These are phyloP conservation scores for Marronus borbonicus DNA, from an alignment of 2,888 invertebrate genomes.

Conservation along the genomic window DNA sequence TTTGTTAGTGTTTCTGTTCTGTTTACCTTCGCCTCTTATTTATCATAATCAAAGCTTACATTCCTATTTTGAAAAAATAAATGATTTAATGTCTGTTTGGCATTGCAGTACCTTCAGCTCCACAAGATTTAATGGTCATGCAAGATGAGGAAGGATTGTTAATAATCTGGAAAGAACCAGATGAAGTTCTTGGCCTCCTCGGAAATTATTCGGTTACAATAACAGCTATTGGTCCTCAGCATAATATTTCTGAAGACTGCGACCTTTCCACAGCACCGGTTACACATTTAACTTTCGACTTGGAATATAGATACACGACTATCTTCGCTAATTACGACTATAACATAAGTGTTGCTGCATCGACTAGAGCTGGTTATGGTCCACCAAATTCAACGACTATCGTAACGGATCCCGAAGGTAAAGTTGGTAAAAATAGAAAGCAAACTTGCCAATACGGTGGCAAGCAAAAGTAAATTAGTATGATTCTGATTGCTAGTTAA, in stretches of 20 bases:
- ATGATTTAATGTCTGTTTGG: background rate
- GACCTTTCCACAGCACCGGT: background rate
- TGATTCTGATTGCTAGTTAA: too few species aligned
- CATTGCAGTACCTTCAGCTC: conserved; percentile 55
- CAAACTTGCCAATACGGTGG: too few species aligned
- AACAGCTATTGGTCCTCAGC: conserved; percentile 41
- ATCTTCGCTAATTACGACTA: conserved; percentile 50
- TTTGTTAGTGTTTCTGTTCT: too few species aligned
- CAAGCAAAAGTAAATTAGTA: too few species aligned
- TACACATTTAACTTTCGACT: background rate
- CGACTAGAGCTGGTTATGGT: conserved; percentile 38
- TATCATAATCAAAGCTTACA: too few species aligned
- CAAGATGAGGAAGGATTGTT: conserved; percentile 48
- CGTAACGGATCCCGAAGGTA: conserved; percentile 37
- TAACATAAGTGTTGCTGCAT: conserved; percentile 43
- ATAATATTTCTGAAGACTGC: conserved; percentile 52
- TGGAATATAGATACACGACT: background rate
- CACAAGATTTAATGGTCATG: conserved; percentile 49
- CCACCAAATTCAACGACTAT: background rate
- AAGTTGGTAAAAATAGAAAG: background rate
- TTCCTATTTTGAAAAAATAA: background rate
- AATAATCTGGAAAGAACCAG: conserved; percentile 57
- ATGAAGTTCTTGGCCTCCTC: conserved; percentile 55
- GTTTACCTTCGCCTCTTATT: too few species aligned
- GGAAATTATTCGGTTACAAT: conserved; percentile 53